Base-by-base conservation (phyloP, 2,888 invertebrate genomes). In the Dolomedes plantarius region DNA sequence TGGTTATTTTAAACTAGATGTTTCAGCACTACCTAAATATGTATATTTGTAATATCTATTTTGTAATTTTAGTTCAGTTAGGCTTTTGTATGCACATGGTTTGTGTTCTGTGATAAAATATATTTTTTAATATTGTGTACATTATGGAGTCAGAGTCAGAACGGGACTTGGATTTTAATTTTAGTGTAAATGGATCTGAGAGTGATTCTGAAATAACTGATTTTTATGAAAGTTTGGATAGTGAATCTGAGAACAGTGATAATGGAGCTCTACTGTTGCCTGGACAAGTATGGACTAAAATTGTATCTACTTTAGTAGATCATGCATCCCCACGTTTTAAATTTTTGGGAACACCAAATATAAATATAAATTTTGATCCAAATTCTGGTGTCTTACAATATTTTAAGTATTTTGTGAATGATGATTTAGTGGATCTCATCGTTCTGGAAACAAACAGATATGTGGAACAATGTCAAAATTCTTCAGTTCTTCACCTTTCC, bases 1-100 rank as follows among this genome's bases (percentile, higher is more conserved):
- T 36, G 36, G 36, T 50, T 50, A 50, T 9, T 50, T 50, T 64
- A 64, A 64, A 19, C 5, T 27, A 64, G 64, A 64, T 64, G 64
- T 19, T n/a, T n/a, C 64, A 64, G 64, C 64, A 64, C 64, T 27
- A 23, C 1, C 28, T n/a, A 50, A 50, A 1, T 1, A n/a, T 7
- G 64, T 64, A 6, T 3, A 27, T 64, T 64, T 64, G 64, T 28
- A 28, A 19, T 5, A 7, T 50, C n/a, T n/a, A 16, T 13, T 1
- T 16, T 23, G n/a, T n/a, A n/a, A n/a, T n/a, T n/a, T n/a, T n/a
- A n/a, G n/a, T n/a, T n/a, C n/a, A n/a, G n/a, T n/a, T n/a, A n/a
- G 13, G 19, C 7, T n/a, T 19, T 0, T 56, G 19, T 16, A 56
- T 16, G 16, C 56, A 56, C 19, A 11, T 56, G 56, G 56, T 56